phyloP scores from a whole-genome alignment of 2,888 invertebrate species.

The Polymixis lichenea region DNA sequence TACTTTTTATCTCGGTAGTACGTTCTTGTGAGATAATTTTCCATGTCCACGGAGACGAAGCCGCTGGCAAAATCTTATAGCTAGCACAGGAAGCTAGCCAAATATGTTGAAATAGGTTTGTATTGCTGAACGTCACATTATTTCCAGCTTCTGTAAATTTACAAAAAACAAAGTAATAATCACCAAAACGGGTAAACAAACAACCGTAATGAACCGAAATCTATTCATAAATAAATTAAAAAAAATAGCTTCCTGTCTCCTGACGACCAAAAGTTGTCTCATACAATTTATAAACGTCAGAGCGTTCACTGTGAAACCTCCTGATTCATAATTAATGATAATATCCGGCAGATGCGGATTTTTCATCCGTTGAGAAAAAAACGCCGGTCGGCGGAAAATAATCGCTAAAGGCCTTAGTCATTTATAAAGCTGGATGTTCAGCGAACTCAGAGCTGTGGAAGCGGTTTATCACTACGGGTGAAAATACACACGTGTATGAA shows the following conservation, averaged over 20 bases:
- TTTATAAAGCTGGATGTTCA: conserved; percentile 78
- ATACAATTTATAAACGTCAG: conserved; percentile 81
- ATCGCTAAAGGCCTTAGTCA: conserved; percentile 82
- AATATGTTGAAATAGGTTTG: neutral
- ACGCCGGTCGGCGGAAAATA: conserved; percentile 82
- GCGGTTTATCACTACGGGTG: conserved; percentile 43
- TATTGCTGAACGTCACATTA: neutral
- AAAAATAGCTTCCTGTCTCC: conserved; percentile 43
- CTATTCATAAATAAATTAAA: conserved; percentile 61
- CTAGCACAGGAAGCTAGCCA: neutral
- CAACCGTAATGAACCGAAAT: conserved; percentile 42
- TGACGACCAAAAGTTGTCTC: conserved; percentile 66
- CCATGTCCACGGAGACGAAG: too few relatives aligned
- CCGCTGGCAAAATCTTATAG: too few relatives aligned
- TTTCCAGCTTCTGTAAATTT: neutral
- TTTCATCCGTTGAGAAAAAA: conserved; percentile 84
- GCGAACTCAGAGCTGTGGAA: conserved; percentile 67
- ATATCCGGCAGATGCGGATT: conserved; percentile 87
- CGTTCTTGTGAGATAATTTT: too few relatives aligned
- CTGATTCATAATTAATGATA: conserved; percentile 89
- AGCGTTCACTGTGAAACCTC: conserved; percentile 76
- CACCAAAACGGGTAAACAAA: conserved; percentile 28
- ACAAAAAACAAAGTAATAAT: conserved; percentile 8
- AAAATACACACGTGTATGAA: conserved; percentile 27
- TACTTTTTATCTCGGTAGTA: too few relatives aligned